A percentile compares a stretch with the other conserved stretches of the same genome.
phyloP scores from a whole-genome alignment of 2,113 vertebrate species.

The Larimichthys polyactis region DNA sequence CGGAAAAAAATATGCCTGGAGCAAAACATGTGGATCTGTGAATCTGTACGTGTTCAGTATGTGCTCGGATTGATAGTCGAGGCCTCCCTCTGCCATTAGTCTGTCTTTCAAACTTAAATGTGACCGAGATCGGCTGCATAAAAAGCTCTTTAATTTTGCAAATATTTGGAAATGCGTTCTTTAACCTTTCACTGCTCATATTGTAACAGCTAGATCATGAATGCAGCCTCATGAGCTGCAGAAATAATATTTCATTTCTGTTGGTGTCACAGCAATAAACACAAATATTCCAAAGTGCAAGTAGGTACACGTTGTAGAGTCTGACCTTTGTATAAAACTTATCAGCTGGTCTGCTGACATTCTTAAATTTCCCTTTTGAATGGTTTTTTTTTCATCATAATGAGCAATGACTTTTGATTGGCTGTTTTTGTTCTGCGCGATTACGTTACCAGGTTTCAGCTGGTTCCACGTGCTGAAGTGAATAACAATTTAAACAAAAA shows the following conservation, averaged over 20 bases:
- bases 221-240: not conserved
- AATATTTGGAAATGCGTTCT: too few relatives aligned
- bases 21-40: constrained; percentile 29
- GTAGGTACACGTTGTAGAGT: not conserved
- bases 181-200: not conserved
- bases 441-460: constrained; percentile 24
- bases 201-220: not conserved
- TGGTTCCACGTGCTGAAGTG: constrained; percentile 24
- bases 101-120: not conserved
- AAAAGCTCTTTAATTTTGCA: not conserved
- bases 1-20: constrained; percentile 28
- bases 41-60: constrained; percentile 19
- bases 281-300: constrained; percentile 25
- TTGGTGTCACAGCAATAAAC: constrained; percentile 18
- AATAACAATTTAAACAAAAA: constrained; percentile 18
- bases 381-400: constrained; percentile 18
- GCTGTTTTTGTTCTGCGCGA: constrained; percentile 35
- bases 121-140: not conserved
- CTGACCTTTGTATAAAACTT: constrained; percentile 13
- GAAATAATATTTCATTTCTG: constrained; percentile 2
- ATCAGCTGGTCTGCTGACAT: constrained; percentile 25
- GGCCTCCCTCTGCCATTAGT: not conserved
- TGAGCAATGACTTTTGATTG: constrained; percentile 20
- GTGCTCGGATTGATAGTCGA: not conserved
- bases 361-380: constrained; percentile 9